These are phyloP conservation scores for Calameuta pallipes DNA, from an alignment of 2,888 invertebrate species.

Conservation along the genomic window DNA sequence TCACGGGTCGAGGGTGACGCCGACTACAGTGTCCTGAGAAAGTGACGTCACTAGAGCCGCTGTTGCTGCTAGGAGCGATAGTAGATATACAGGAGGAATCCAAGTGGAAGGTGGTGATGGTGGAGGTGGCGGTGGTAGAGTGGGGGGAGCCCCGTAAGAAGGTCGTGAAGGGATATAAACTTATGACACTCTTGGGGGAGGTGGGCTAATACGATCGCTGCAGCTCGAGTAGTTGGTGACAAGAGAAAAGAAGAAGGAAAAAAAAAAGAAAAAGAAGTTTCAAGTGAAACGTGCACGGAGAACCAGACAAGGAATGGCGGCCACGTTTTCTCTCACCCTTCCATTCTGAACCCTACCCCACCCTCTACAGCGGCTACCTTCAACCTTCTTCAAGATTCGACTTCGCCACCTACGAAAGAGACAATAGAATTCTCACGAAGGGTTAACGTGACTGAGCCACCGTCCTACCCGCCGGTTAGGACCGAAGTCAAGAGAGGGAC, in stretches of 20 bases:
- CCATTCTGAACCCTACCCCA: conserved; percentile 25
- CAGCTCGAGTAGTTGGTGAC: conserved; percentile 29
- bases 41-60: not conserved
- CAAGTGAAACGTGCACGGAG: conserved; percentile 17
- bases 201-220: conserved; percentile 36
- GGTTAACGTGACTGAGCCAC: conserved; percentile 39
- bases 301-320: not conserved
- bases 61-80: not conserved
- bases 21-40: not conserved
- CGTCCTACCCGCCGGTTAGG: conserved; percentile 9
- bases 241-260: conserved; percentile 27
- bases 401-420: conserved; percentile 23
- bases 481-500: not conserved
- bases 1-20: not conserved
- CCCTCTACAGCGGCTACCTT: not conserved
- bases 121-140: not conserved
- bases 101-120: not conserved
- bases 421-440: conserved; percentile 40
- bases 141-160: conserved; percentile 1
- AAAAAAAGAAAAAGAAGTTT: conserved; percentile 20
- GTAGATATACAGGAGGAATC: conserved; percentile 1
- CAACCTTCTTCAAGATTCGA: not conserved
- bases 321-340: conserved; percentile 19
- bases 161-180: conserved; percentile 32
- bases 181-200: conserved; percentile 30